A percentile compares a stretch with the other conserved stretches of the same genome.
Evolutionary conservation across 2,888 invertebrate species (phyloP).

Genomic region (Spicauda simplicius): DNA sequence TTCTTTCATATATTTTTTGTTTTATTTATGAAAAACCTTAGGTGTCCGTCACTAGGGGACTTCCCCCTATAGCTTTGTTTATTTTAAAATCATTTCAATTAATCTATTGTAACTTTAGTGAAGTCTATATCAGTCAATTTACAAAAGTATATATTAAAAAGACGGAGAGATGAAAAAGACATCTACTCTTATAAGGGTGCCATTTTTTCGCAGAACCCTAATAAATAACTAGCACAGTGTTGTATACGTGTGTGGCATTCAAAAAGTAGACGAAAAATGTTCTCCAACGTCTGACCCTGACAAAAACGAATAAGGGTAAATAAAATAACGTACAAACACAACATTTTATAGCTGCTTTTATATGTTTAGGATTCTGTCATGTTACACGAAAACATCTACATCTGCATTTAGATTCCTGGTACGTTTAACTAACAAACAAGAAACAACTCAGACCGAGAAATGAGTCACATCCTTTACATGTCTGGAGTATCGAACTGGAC

Average conservation of each 20-base stretch:
- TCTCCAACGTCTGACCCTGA: constrained; percentile 26
- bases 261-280: constrained; percentile 32
- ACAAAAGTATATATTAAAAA: neutral
- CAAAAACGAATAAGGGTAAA: constrained; percentile 33
- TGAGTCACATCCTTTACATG: too few relatives aligned
- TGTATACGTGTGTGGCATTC: constrained; percentile 33
- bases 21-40: too few relatives aligned
- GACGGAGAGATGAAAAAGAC: constrained; percentile 23
- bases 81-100: too few relatives aligned
- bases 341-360: constrained; percentile 18
- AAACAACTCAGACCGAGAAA: too few relatives aligned
- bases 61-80: too few relatives aligned
- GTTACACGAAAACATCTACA: too few relatives aligned
- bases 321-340: constrained; percentile 17
- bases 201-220: constrained; percentile 33
- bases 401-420: too few relatives aligned
- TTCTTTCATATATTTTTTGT: too few relatives aligned
- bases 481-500: too few relatives aligned
- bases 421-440: too few relatives aligned
- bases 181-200: constrained; percentile 21
- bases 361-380: neutral
- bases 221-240: constrained; percentile 34
- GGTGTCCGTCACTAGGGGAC: too few relatives aligned
- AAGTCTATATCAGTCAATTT: neutral
- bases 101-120: too few relatives aligned